A percentile compares a stretch with the other conserved stretches of the same genome.
Evolutionary conservation across 2,888 invertebrate genomes (phyloP).

Genomic region (Limnephilus rhombicus): DNA sequence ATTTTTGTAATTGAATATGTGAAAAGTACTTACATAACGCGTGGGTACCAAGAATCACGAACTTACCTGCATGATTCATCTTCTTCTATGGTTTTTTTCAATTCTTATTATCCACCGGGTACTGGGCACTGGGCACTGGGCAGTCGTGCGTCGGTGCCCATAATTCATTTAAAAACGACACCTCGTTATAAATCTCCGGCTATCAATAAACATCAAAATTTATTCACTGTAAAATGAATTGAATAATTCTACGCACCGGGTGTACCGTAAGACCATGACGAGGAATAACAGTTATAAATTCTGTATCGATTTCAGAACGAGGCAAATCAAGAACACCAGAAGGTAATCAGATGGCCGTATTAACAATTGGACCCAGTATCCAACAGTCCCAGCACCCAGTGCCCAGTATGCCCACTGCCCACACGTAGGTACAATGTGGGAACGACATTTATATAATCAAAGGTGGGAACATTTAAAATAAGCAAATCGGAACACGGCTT

Average conservation of each 20-base stretch:
- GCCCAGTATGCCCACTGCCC: neutral
- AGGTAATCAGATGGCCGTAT: slow-evolving; percentile 40
- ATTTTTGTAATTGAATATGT: neutral
- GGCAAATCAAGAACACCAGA: slow-evolving; percentile 41
- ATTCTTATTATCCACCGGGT: neutral
- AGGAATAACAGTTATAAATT: slow-evolving; percentile 42
- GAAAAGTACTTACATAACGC: neutral
- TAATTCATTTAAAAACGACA: slow-evolving; percentile 30
- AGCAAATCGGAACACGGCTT: neutral
- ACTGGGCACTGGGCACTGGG: neutral
- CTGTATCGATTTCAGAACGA: slow-evolving; percentile 37
- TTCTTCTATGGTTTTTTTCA: neutral
- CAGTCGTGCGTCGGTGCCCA: slow-evolving; percentile 20
- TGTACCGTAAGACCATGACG: neutral
- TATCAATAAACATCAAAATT: slow-evolving; percentile 40
- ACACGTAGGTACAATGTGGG: neutral
- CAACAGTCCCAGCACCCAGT: neutral
- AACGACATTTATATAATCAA: no score
- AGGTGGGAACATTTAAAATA: slow-evolving; percentile 35
- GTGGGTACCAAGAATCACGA: neutral
- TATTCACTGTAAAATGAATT: slow-evolving; percentile 42
- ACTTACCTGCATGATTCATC: neutral
- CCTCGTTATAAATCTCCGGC: slow-evolving; percentile 26
- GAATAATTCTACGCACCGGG: slow-evolving; percentile 20
- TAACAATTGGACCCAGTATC: neutral